These are phyloP conservation scores for Lutraria lutraria DNA, from an alignment of 2,888 invertebrate genomes.

Conservation along the genomic window DNA sequence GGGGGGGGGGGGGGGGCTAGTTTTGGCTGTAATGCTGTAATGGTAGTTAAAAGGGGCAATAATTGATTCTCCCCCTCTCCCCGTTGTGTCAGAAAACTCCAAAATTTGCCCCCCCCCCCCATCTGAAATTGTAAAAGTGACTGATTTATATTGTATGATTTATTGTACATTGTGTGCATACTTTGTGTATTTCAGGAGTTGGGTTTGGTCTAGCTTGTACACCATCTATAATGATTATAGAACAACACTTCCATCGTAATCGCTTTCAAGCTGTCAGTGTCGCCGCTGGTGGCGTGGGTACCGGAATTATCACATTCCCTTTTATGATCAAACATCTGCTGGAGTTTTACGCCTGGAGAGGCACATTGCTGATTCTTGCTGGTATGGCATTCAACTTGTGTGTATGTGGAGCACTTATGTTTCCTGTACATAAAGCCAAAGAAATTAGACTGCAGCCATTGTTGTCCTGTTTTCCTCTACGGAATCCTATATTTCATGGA, in stretches of 20 bases:
- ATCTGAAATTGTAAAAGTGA: too few relatives aligned
- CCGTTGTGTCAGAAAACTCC: too few relatives aligned
- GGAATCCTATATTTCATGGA: constrained; percentile 82
- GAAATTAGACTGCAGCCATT: constrained; percentile 78
- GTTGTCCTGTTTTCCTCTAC: constrained; percentile 81
- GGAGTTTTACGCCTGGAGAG: constrained; percentile 80
- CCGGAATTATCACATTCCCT: constrained; percentile 83
- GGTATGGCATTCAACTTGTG: constrained; percentile 81
- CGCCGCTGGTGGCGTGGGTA: constrained; percentile 81
- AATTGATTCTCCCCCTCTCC: too few relatives aligned
- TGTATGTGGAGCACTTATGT: constrained; percentile 83
- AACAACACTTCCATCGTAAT: constrained; percentile 80
- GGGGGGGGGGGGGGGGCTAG: too few relatives aligned
- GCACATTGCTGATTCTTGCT: constrained; percentile 80
- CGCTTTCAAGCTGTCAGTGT: constrained; percentile 81
- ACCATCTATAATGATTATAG: constrained; percentile 84
- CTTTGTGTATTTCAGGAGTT: constrained; percentile 74
- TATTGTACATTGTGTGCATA: neutral
- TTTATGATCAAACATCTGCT: constrained; percentile 79
- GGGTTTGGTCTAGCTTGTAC: constrained; percentile 83
- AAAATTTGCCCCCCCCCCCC: too few relatives aligned
- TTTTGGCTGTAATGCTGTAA: too few relatives aligned
- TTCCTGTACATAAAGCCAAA: constrained; percentile 73
- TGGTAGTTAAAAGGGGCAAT: too few relatives aligned
- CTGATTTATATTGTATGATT: neutral